Conservation (phyloP, 2,113 vertebrate genomes). For the Pipa parva region DNA sequence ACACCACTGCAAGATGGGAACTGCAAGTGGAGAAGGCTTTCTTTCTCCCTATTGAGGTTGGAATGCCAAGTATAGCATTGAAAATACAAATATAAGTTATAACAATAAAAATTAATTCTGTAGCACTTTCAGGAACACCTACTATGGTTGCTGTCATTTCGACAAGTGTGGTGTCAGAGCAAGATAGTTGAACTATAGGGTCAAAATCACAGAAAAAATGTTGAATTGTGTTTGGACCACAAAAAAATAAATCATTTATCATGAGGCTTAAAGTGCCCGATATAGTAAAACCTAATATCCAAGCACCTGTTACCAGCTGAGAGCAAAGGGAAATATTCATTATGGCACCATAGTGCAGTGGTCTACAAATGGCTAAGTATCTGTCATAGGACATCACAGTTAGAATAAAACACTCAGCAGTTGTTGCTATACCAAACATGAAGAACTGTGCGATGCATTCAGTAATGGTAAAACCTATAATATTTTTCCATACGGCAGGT, state of each 20-base stretch:
- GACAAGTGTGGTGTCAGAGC: background rate
- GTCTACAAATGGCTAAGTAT: conserved; percentile 4
- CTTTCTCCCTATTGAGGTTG: background rate
- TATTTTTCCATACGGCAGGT: conserved; percentile 8
- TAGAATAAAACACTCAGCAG: conserved; percentile 12
- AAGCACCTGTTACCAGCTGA: background rate
- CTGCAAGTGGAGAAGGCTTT: conserved; percentile 25
- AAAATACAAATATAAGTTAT: conserved; percentile 17
- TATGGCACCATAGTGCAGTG: background rate
- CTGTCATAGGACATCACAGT: conserved; percentile 26
- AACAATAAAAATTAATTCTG: background rate
- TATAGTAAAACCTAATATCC: background rate
- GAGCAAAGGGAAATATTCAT: background rate
- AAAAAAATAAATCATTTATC: conserved; percentile 4
- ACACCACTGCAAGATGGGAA: conserved; percentile 21
- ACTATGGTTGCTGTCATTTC: background rate
- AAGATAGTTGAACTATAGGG: conserved; percentile 21
- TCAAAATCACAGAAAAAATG: conserved; percentile 31
- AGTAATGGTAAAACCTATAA: conserved; percentile 19
- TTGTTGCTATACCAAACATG: background rate
- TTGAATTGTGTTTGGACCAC: conserved; percentile 1
- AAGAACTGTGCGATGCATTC: conserved; percentile 4
- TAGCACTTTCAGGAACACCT: background rate
- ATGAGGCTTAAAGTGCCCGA: background rate
- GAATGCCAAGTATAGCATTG: background rate